A percentile compares a stretch with the other conserved stretches of the same genome.
Conservation (phyloP, 1,140 invertebrate genomes). For the Ostrea denselamellosa region DNA sequence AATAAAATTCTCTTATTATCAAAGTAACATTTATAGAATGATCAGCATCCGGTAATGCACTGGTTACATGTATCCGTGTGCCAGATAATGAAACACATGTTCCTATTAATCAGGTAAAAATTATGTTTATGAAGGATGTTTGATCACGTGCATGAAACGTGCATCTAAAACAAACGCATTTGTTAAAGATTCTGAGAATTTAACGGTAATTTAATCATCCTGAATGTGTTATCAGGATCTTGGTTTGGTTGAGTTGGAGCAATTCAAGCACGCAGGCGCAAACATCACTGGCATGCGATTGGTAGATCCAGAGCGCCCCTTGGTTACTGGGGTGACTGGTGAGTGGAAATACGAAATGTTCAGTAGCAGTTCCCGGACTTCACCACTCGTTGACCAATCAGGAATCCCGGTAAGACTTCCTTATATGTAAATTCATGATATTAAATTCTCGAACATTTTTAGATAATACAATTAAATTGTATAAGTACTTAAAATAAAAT, state of each 20-base stretch:
- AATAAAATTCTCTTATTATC: too few species aligned
- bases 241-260: conserved; percentile 74
- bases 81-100: too few species aligned
- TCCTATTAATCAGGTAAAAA: too few species aligned
- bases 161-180: background rate
- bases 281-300: conserved; percentile 77
- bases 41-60: background rate
- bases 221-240: conserved; percentile 68
- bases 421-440: background rate
- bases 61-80: background rate
- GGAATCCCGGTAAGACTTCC: conserved; percentile 66
- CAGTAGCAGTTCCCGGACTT: conserved; percentile 48
- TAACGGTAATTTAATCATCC: background rate
- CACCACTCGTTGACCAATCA: conserved; percentile 64
- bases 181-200: background rate
- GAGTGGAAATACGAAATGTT: conserved; percentile 68
- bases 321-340: conserved; percentile 63
- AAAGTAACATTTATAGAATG: background rate
- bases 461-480: background rate
- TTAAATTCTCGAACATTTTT: background rate
- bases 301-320: conserved; percentile 69
- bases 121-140: too few species aligned
- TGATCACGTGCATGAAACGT: too few species aligned
- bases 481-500: background rate
- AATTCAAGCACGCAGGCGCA: conserved; percentile 74